These are phyloP conservation scores for Dipodomys stephensi DNA, from an alignment of 2,113 vertebrate species.

Conservation along the genomic window DNA sequence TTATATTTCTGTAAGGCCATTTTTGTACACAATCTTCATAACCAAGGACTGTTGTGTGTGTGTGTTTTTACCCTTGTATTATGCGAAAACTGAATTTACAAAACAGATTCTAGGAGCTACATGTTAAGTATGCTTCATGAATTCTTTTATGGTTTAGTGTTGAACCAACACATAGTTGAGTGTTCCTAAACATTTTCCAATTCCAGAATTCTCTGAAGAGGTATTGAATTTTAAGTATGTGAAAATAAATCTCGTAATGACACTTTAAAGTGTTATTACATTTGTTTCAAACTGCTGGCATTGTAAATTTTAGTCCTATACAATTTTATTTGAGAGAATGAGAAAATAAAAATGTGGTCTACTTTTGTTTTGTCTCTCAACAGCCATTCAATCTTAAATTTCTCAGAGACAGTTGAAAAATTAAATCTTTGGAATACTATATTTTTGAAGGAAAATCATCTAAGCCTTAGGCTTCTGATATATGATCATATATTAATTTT, in stretches of 20 bases:
- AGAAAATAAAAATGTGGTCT: conserved; percentile 10
- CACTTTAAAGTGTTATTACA: conserved; percentile 5
- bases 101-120: conserved; percentile 50
- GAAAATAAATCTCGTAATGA: conserved; percentile 76
- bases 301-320: conserved; percentile 69
- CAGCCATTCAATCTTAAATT: conserved; percentile 31
- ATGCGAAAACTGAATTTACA: conserved; percentile 70
- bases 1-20: conserved; percentile 12
- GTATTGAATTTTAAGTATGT: conserved; percentile 76
- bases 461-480: neutral
- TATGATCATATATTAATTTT: neutral
- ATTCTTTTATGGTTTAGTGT: conserved; percentile 63
- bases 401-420: conserved; percentile 64
- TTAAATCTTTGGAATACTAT: conserved; percentile 43
- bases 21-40: conserved; percentile 21
- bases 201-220: conserved; percentile 74
- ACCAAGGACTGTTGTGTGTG: neutral
- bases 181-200: conserved; percentile 73
- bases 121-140: conserved; percentile 62
- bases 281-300: conserved; percentile 43
- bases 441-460: neutral
- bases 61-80: conserved; percentile 21
- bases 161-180: conserved; percentile 76
- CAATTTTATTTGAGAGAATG: conserved; percentile 59
- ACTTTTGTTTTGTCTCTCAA: conserved; percentile 64